These are phyloP conservation scores for Lepidurus couesii DNA, from an alignment of 1,140 invertebrate genomes.

Conservation along the genomic window DNA sequence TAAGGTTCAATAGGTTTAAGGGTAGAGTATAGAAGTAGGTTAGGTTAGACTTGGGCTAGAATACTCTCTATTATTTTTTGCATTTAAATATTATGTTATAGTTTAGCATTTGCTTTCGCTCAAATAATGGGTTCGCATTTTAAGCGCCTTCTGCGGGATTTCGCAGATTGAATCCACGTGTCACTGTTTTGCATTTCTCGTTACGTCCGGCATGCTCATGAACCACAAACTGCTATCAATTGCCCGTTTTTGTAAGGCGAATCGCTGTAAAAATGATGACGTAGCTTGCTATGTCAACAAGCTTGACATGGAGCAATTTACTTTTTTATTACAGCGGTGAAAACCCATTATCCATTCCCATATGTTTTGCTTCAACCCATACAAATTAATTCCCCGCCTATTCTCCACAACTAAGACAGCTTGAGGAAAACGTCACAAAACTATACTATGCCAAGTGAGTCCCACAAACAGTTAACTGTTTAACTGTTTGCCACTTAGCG, in stretches of 20 bases:
- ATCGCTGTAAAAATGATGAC: background rate
- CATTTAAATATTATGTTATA: too few species aligned
- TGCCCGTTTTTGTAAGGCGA: background rate
- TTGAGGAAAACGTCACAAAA: background rate
- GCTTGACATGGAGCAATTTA: background rate
- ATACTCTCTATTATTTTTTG: too few species aligned
- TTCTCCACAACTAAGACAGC: background rate
- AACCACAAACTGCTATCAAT: too few species aligned
- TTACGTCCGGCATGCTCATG: too few species aligned
- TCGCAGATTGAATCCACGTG: too few species aligned
- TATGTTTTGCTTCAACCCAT: background rate
- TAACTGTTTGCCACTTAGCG: background rate
- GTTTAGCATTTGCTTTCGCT: too few species aligned
- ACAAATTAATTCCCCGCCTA: background rate
- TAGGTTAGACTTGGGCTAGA: too few species aligned
- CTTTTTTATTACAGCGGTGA: background rate
- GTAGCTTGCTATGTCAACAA: background rate
- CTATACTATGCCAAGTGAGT: background rate
- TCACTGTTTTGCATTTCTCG: background rate
- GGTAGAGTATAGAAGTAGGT: too few species aligned
- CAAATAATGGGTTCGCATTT: too few species aligned
- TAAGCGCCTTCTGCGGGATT: too few species aligned
- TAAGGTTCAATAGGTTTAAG: too few species aligned
- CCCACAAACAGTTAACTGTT: too few species aligned
- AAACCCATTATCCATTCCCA: conserved; percentile 1